Evolutionary conservation across 1,140 invertebrate species (phyloP), one percentile per base, ranked within the genome.

Genomic region (Aradophagus sp.): DNA sequence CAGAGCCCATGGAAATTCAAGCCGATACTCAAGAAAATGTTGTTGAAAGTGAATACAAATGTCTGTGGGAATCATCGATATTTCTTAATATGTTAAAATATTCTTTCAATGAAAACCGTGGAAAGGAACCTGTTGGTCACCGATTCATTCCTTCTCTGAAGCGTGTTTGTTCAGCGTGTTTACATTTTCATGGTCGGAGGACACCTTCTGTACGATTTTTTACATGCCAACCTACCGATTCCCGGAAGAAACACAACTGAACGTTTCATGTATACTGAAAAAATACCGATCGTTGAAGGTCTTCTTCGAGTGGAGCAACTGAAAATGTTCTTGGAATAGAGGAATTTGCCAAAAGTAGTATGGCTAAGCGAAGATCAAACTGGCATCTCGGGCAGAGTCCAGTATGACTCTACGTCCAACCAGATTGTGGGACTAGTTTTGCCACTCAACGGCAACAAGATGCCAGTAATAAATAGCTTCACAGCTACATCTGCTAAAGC

Each of bases 361-460:
- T 31, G 29, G 29, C 5, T 31, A 31, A 31, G 29, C 29, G 29
- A 31, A 11, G 29, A 31, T 11, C 6, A 6, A 11, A 31, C 29
- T 6, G 35, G 35, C 10, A 36, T 53, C 20, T 53, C 44, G 12
- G 50, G 45, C 14, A 67, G 42, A 41, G 31, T 68, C 12, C 52
- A 73, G 38, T 73, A 63, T 35, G 52, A 73, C 36, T 11, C 56
- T 26, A 36, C 47, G 19, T 50, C 29, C 2, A 63, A 68, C 36
- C 45, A 73, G 53, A 11, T 63, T 19, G 32, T 63, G 6, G 44
- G 63, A 2, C 61, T 67, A 32, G 35, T 73, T 10, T 14, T 67
- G 32, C 58, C 38, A 4, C 26, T 16, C 14, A 47, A 73, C 35
- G 13, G 38, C 23, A 39, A 62, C 12, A n/a, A 27, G n/a, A 56